These are phyloP conservation scores for Sebastes reedi DNA, from an alignment of 2,797 vertebrate genomes.

Conservation along the genomic window DNA sequence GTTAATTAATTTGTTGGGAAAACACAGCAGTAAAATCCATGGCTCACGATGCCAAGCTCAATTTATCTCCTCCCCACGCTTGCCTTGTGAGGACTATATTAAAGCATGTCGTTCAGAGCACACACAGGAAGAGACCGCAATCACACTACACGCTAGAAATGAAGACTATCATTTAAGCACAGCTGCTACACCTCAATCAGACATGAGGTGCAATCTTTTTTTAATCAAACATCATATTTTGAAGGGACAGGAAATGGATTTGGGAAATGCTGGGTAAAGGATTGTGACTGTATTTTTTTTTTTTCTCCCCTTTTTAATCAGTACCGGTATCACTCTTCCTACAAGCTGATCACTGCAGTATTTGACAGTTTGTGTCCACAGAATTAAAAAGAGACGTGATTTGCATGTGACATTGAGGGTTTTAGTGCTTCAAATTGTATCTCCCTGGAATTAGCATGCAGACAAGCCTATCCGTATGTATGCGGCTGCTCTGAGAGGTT, in stretches of 20 bases:
- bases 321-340: slow-evolving; percentile 63
- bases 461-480: slow-evolving; percentile 68
- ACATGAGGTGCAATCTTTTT: slow-evolving; percentile 35
- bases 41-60: slow-evolving; percentile 34
- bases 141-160: slow-evolving; percentile 42
- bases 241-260: slow-evolving; percentile 15
- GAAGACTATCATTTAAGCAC: slow-evolving; percentile 64
- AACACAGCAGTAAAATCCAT: slow-evolving; percentile 49
- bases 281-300: slow-evolving; percentile 28
- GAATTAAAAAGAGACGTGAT: slow-evolving; percentile 80
- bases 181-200: slow-evolving; percentile 57
- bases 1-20: slow-evolving; percentile 73
- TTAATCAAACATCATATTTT: slow-evolving; percentile 63
- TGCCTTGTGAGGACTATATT: slow-evolving; percentile 56
- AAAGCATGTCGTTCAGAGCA: slow-evolving; percentile 45
- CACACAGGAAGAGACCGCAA: slow-evolving; percentile 46
- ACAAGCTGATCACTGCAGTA: slow-evolving; percentile 66
- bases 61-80: slow-evolving; percentile 53
- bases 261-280: slow-evolving; percentile 37
- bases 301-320: slow-evolving; percentile 66
- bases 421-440: slow-evolving; percentile 68
- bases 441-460: slow-evolving; percentile 76
- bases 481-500: slow-evolving; percentile 72
- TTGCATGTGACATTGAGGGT: slow-evolving; percentile 81
- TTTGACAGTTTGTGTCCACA: slow-evolving; percentile 75